Evolutionary conservation across 2,888 invertebrate genomes (phyloP), one percentile per base, ranked within the genome.

Genomic region (Celastrina argiolus): DNA sequence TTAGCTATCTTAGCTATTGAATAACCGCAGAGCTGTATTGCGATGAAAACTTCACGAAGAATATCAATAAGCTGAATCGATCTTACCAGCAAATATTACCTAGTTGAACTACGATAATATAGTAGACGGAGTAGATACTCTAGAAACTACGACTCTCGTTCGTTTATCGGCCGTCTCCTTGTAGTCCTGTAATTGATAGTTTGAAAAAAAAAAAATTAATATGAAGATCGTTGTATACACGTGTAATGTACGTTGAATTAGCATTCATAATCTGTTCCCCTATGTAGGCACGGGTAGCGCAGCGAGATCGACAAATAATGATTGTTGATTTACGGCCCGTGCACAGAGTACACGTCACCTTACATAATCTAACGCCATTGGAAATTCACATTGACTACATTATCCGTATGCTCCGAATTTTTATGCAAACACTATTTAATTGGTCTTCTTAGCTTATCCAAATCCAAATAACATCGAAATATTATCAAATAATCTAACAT

Each of bases 281-380:
- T 64, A 67, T 68, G 64, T n/a, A 63, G 66, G 58, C 68, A 61
- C 71, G 66, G 68, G 70, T 66, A 66, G 68, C 69, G 66, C 68
- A 73, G 70, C 71, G 74, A 74, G 74, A 75, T 76, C 73, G 73
- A 76, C 73, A 72, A 77, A 79, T 81, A 79, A 84, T 82, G 75
- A 79, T 79, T 75, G 78, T 79, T 75, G 78, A 81, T 81, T 78
- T 80, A 83, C 79, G 83, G 81, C 75, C 79, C 78, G 79, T 82
- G 82, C 77, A 76, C 77, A 75, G 71, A 78, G 75, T 81, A 76
- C 77, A 81, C 76, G 78, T 76, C 71, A 78, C 73, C 78, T 83
- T 84, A 86, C 80, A 81, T 85, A 84, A 85, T 72, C 72, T 73
- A 76, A 76, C 75, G 72, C 75, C 75, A 78, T 77, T 67, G 69